These are phyloP conservation scores for Noctua janthe DNA, from an alignment of 2,888 invertebrate genomes.

Conservation along the genomic window DNA sequence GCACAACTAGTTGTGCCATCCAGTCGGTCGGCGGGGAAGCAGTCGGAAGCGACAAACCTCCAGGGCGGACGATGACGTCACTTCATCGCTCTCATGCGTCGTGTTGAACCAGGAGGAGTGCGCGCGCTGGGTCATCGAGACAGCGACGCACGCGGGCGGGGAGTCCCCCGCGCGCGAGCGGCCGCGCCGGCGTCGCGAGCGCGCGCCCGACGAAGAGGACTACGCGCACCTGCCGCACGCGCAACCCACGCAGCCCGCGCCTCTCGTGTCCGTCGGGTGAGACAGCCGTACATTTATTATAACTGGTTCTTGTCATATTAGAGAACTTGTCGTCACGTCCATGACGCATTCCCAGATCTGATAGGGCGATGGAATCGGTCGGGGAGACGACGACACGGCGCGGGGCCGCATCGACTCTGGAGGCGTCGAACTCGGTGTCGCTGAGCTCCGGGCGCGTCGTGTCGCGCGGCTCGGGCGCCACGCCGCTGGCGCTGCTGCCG, in stretches of 20 bases:
- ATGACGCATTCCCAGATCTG: conserved; percentile 49
- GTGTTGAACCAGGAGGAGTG: conserved; percentile 76
- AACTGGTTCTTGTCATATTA: no score
- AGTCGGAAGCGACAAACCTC: no score
- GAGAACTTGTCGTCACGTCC: neutral
- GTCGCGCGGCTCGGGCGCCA: conserved; percentile 75
- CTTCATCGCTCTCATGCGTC: neutral
- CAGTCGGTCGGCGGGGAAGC: no score
- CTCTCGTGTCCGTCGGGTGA: conserved; percentile 16
- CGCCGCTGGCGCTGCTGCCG: conserved; percentile 75
- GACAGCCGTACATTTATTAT: neutral
- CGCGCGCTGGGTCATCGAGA: conserved; percentile 76
- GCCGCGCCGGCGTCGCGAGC: conserved; percentile 5
- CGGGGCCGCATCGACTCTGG: neutral
- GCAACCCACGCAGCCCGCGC: conserved; percentile 11
- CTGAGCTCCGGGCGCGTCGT: conserved; percentile 63
- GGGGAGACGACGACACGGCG: conserved; percentile 61
- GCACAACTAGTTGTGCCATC: no score
- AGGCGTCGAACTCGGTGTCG: neutral
- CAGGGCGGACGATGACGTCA: neutral
- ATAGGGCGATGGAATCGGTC: conserved; percentile 69
- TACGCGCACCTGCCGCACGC: conserved; percentile 70
- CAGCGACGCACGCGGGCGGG: conserved; percentile 56
- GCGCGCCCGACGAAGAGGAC: conserved; percentile 64
- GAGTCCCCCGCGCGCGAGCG: conserved; percentile 18